Base-by-base conservation (phyloP, 1,140 invertebrate genomes). In the Aphelinus atriplicis region DNA sequence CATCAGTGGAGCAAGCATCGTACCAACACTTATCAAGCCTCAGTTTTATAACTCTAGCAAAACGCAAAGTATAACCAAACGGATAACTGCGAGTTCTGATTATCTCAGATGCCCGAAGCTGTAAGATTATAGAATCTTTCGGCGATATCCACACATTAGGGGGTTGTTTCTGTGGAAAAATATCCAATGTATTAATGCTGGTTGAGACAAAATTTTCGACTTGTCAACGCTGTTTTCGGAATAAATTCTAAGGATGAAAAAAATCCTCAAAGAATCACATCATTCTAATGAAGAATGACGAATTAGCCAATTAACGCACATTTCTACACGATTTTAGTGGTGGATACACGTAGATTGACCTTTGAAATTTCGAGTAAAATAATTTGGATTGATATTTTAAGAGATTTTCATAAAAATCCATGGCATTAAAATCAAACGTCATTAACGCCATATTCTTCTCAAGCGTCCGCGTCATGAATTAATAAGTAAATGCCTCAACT, bases 141-240 rank as follows among this genome's bases (percentile, higher is more conserved):
- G 97, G 96, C 71, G 93, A 85, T 60, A 98, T 92, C 93, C 94
- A 97, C 1, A 94, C 86, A 89, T 97, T 93, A 1, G 96, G 96
- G 75, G 90, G 92, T 80, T 94, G 91, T 81, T 90, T 92, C 75
- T 91, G 43, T 4, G 77, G 78, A 60, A 60, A n/a, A 26, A 26
- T 26, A 26, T 26, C 26, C 26, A 26, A 26, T 26, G 26, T 26
- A 26, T 26, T 26, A 26, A 26, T 26, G 26, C 0, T 26, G 26
- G 26, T 26, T 26, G 62, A 66, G 10, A 63, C 47, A 71, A 66
- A 45, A 60, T 73, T 55, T 45, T 68, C 53, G 5, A 7, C 5
- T 55, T 55, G 7, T 67, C 58, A 47, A 45, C 45, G 7, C n/a
- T 4, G 9, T 9, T 56, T 45, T 10, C 43, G 57, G 45, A 10